phyloP scores from a whole-genome alignment of 35 echinoderm and acorn worm species.

The Apostichopus parvimensis region DNA sequence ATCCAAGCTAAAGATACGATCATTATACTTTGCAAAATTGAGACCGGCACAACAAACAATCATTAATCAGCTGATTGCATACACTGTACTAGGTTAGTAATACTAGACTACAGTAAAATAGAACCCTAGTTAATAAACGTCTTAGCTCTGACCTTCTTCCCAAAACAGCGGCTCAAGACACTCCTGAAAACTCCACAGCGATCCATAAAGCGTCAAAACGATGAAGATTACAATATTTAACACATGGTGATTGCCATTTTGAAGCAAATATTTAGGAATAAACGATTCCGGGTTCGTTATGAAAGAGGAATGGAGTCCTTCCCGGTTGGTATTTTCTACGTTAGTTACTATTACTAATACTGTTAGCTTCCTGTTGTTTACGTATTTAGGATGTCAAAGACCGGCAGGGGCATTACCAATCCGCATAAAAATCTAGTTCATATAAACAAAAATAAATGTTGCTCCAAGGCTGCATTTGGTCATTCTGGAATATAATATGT shows the following conservation, averaged over 20 bases:
- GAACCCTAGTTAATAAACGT: not conserved
- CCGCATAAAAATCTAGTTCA: not conserved
- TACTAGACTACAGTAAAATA: not conserved
- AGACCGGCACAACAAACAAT: not conserved
- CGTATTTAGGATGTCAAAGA: slow-evolving; percentile 11
- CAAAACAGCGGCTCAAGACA: slow-evolving; percentile 54
- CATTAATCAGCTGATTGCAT: slow-evolving; percentile 27
- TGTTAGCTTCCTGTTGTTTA: not conserved
- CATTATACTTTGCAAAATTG: not conserved
- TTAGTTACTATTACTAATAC: too few species aligned
- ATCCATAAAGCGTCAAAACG: slow-evolving; percentile 61
- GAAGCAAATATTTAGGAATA: not conserved
- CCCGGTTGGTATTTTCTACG: not conserved
- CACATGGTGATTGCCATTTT: slow-evolving; percentile 48
- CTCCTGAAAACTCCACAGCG: slow-evolving; percentile 40
- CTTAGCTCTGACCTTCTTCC: slow-evolving; percentile 32
- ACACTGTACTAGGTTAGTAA: not conserved
- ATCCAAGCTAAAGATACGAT: not conserved
- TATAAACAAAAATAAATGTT: not conserved
- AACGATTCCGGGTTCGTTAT: slow-evolving; percentile 27
- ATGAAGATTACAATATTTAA: slow-evolving; percentile 52
- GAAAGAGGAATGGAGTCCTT: not conserved
- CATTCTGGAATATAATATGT: too few species aligned
- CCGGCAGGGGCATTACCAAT: not conserved
- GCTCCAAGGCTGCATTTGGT: too few species aligned